Evolutionary conservation across 2,888 invertebrate species (phyloP).

Genomic region (Cheilosia soror): DNA sequence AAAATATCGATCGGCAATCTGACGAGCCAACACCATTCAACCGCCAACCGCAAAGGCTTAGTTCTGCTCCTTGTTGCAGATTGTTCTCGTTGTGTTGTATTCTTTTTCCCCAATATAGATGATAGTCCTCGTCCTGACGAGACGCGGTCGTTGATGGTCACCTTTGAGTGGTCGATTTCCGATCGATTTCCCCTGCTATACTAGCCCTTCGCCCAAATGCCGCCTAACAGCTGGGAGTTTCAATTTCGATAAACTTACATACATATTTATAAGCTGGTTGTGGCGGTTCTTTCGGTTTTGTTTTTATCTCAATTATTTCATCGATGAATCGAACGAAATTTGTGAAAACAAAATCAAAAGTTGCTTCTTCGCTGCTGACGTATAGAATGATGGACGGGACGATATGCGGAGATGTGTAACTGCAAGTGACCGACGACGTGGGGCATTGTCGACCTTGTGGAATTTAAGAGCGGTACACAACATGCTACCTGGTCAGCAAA

Average conservation of each 20-base stretch:
- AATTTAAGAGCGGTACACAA: slow-evolving; percentile 76
- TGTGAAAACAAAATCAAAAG: slow-evolving; percentile 74
- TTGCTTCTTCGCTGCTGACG: slow-evolving; percentile 23
- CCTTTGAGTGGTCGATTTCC: slow-evolving; percentile 69
- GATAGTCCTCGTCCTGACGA: slow-evolving; percentile 55
- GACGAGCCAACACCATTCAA: slow-evolving; percentile 74
- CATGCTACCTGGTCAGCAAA: slow-evolving; percentile 72
- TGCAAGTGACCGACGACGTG: slow-evolving; percentile 63
- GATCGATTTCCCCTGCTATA: slow-evolving; percentile 53
- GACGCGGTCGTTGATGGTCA: slow-evolving; percentile 68
- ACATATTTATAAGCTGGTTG: slow-evolving; percentile 77
- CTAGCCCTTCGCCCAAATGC: slow-evolving; percentile 21
- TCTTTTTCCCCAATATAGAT: slow-evolving; percentile 29
- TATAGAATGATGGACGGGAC: slow-evolving; percentile 27
- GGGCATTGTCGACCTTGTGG: slow-evolving; percentile 77
- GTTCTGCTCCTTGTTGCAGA: slow-evolving; percentile 72
- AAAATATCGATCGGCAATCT: slow-evolving; percentile 75
- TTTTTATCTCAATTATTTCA: slow-evolving; percentile 78
- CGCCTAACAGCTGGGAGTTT: slow-evolving; percentile 73
- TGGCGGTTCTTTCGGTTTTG: slow-evolving; percentile 76
- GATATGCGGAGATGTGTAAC: slow-evolving; percentile 42
- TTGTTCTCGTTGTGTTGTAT: slow-evolving; percentile 59
- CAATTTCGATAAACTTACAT: slow-evolving; percentile 75
- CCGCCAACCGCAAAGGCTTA: slow-evolving; percentile 73
- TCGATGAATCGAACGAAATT: slow-evolving; percentile 75